phyloP scores from a whole-genome alignment of 2,888 invertebrate species.

The Augiades crinisus region DNA sequence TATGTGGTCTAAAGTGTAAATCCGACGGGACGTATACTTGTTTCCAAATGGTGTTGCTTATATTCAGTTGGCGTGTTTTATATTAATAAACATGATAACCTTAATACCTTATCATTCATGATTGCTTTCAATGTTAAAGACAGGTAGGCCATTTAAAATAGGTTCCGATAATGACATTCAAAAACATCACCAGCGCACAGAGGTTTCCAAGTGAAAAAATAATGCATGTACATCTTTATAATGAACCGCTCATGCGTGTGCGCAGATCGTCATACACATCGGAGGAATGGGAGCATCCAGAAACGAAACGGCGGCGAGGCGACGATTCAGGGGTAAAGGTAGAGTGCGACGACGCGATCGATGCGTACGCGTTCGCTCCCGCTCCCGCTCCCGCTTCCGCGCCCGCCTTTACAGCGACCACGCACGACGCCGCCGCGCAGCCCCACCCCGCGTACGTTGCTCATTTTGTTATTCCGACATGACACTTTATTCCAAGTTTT shows the following conservation, averaged over 20 bases:
- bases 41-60: too few relatives aligned
- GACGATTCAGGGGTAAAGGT: slow-evolving; percentile 84
- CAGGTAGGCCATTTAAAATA: too few relatives aligned
- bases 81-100: too few relatives aligned
- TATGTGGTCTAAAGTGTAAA: too few relatives aligned
- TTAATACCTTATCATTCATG: too few relatives aligned
- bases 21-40: too few relatives aligned
- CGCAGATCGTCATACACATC: slow-evolving; percentile 71
- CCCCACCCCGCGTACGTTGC: slow-evolving; percentile 37
- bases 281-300: slow-evolving; percentile 76
- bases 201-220: neutral
- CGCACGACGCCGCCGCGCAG: slow-evolving; percentile 39
- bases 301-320: slow-evolving; percentile 76
- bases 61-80: too few relatives aligned
- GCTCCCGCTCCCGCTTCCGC: slow-evolving; percentile 59
- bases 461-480: neutral
- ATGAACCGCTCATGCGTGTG: slow-evolving; percentile 43
- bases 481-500: neutral
- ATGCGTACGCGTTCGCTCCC: slow-evolving; percentile 83
- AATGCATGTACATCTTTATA: neutral
- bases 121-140: too few relatives aligned
- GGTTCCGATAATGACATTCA: too few relatives aligned
- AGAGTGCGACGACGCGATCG: slow-evolving; percentile 87
- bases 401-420: slow-evolving; percentile 39
- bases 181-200: neutral